A percentile compares a stretch with the other conserved stretches of the same genome.
These are phyloP conservation scores for Sardina pilchardus DNA, from an alignment of 2,113 vertebrate genomes.

Conservation along the genomic window DNA sequence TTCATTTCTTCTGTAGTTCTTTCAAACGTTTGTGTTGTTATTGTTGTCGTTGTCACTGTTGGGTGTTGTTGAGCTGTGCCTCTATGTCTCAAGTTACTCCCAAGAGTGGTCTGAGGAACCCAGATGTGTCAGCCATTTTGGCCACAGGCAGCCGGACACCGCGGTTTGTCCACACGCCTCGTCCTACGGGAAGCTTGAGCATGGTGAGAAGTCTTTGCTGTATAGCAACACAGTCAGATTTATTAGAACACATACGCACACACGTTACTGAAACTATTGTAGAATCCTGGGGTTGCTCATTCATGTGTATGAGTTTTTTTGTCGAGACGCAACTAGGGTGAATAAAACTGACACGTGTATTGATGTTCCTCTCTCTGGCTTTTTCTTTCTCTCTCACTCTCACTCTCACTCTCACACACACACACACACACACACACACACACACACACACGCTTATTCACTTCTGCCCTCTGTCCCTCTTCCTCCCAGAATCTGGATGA, in stretches of 20 bases:
- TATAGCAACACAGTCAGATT: too few species aligned
- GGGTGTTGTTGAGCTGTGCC: neutral
- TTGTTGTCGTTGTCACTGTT: neutral
- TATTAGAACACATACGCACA: neutral
- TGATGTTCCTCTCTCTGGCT: neutral
- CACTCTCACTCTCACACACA: neutral
- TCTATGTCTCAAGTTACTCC: constrained; percentile 60
- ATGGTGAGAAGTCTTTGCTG: constrained; percentile 65
- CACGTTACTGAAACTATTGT: too few species aligned
- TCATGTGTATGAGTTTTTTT: neutral
- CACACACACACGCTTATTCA: neutral
- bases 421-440: neutral
- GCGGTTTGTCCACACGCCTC: constrained; percentile 67
- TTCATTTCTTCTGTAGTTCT: neutral
- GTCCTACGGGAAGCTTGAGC: constrained; percentile 64
- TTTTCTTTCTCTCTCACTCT: neutral
- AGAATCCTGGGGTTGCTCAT: too few species aligned
- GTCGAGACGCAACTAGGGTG: neutral
- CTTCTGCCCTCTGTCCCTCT: neutral
- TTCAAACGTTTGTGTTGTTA: neutral
- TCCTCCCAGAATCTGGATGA: constrained; percentile 79
- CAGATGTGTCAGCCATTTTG: constrained; percentile 74
- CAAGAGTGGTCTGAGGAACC: constrained; percentile 67
- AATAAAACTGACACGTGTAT: neutral
- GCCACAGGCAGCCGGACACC: constrained; percentile 71